Evolutionary conservation across 2,113 vertebrate genomes (phyloP).

Genomic region (Helogale parvula): DNA sequence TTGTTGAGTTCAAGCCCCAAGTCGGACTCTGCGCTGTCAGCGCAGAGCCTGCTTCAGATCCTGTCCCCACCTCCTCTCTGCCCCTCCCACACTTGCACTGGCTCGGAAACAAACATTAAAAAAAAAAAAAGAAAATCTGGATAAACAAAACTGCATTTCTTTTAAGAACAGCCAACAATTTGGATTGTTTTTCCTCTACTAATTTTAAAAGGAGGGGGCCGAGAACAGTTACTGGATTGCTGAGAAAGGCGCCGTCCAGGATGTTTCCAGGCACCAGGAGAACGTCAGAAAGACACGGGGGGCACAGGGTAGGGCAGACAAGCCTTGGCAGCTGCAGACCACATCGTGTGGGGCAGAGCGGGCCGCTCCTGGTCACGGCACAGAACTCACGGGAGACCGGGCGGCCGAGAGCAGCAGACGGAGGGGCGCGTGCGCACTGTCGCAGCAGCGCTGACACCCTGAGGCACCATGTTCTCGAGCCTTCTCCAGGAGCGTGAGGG

Average conservation of each 20-base stretch:
- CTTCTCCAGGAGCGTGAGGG: background rate
- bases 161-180: background rate
- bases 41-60: too few relatives aligned
- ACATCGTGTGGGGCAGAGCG: accelerated
- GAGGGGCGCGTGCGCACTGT: accelerated
- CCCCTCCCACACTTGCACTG: too few relatives aligned
- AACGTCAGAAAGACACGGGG: background rate
- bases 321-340: accelerated
- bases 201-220: background rate
- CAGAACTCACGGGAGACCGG: accelerated
- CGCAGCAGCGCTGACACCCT: accelerated
- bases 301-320: background rate
- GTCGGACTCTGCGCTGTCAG: too few relatives aligned
- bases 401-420: background rate
- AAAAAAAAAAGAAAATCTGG: background rate
- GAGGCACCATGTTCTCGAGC: background rate
- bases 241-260: too few relatives aligned
- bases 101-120: too few relatives aligned
- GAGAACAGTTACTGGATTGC: background rate
- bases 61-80: too few relatives aligned
- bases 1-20: too few relatives aligned
- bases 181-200: background rate
- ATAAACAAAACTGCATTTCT: background rate
- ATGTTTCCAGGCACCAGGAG: background rate
- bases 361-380: accelerated